phyloP scores from a whole-genome alignment of 2,797 vertebrate species.

The Sciaenops ocellatus region DNA sequence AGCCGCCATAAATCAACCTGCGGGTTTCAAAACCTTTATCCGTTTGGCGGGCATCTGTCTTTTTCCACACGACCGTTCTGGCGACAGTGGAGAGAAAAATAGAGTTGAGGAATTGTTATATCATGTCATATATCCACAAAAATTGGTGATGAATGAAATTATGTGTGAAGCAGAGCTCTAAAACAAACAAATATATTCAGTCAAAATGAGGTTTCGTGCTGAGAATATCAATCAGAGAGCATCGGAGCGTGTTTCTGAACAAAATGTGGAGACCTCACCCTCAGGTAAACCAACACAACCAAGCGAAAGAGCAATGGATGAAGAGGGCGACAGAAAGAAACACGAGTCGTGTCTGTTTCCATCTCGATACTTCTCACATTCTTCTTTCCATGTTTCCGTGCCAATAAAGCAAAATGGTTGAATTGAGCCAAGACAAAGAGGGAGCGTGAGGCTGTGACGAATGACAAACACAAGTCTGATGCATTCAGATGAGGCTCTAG shows the following conservation, averaged over 20 bases:
- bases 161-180: neutral
- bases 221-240: constrained; percentile 13
- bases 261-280: constrained; percentile 5
- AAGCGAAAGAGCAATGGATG: neutral
- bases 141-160: constrained; percentile 1
- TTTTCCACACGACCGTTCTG: neutral
- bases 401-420: constrained; percentile 28
- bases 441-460: neutral
- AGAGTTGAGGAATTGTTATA: neutral
- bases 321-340: neutral
- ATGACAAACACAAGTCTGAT: neutral
- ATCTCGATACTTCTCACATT: neutral
- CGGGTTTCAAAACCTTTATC: neutral
- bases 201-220: neutral
- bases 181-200: neutral
- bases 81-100: neutral
- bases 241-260: neutral
- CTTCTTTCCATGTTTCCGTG: constrained; percentile 35
- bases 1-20: constrained; percentile 26
- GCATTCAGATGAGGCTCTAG: constrained; percentile 6
- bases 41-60: neutral
- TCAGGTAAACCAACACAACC: constrained; percentile 8
- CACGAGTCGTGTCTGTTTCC: neutral
- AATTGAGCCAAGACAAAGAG: neutral
- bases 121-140: neutral